Evolutionary conservation across 1,140 invertebrate genomes (phyloP).

Genomic region (Drosophila kepulauana): DNA sequence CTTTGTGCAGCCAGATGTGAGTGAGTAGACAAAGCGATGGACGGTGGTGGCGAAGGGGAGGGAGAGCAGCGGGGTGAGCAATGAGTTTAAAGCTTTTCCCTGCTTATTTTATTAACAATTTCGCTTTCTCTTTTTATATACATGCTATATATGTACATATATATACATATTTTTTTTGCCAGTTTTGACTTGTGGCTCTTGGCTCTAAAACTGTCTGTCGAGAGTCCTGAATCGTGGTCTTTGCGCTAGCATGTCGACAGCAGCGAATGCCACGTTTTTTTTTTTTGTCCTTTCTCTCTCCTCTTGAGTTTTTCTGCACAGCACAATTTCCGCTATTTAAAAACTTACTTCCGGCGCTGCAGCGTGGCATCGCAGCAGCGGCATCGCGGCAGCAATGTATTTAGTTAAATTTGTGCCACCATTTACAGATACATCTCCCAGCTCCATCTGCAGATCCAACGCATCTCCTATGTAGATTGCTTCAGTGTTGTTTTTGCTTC

Average conservation of each 20-base stretch:
- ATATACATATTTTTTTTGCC: neutral
- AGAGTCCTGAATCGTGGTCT: neutral
- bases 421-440: constrained; percentile 19
- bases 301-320: constrained; percentile 61
- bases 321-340: constrained; percentile 82
- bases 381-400: constrained; percentile 8
- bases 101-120: constrained; percentile 77
- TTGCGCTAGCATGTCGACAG: neutral
- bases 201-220: neutral
- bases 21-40: neutral
- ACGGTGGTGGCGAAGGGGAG: neutral
- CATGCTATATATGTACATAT: neutral
- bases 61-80: neutral
- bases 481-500: constrained; percentile 8
- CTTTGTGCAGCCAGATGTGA: constrained; percentile 22
- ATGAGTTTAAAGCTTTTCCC: constrained; percentile 15
- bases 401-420: constrained; percentile 46
- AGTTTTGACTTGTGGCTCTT: constrained; percentile 25
- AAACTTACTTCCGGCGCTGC: constrained; percentile 68
- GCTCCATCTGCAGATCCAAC: constrained; percentile 6
- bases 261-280: neutral
- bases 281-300: neutral
- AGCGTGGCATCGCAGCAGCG: neutral
- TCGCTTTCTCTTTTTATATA: constrained; percentile 15
- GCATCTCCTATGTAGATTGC: constrained; percentile 4